phyloP scores from a whole-genome alignment of 92 coral and sea anemone genomes.

The Phenganax stokvisi region DNA sequence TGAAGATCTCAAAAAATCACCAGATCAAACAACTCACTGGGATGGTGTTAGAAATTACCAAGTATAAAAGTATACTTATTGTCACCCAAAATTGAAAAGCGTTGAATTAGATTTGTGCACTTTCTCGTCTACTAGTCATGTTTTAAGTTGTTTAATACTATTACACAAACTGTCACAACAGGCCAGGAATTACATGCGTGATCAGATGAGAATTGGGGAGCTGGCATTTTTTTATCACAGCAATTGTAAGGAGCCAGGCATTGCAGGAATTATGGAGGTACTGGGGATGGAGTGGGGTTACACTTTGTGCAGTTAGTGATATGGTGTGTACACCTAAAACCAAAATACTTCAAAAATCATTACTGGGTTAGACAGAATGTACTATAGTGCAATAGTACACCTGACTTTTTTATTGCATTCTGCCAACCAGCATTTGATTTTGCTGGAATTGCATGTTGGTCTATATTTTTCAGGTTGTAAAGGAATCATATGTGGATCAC shows the following conservation, averaged over 20 bases:
- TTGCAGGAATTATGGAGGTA: constrained; percentile 90
- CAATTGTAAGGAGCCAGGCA: constrained; percentile 90
- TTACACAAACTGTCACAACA: constrained; percentile 1
- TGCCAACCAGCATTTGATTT: not conserved
- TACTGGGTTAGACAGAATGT: no score
- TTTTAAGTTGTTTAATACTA: not conserved
- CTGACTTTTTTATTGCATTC: not conserved
- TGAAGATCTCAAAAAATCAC: constrained; percentile 84
- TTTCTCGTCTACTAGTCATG: not conserved
- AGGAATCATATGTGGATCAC: constrained; percentile 92
- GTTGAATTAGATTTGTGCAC: not conserved
- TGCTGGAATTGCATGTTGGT: not conserved
- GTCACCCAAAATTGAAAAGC: not conserved
- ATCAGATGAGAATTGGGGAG: constrained; percentile 90
- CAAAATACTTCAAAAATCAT: no score
- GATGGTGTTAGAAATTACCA: constrained; percentile 98
- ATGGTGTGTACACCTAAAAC: not conserved
- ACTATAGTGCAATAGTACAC: no score
- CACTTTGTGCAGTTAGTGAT: not conserved
- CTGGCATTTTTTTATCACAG: constrained; percentile 96
- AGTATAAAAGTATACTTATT: constrained; percentile 35
- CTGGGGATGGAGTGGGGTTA: not conserved
- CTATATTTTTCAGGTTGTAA: constrained; percentile 57
- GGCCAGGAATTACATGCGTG: constrained; percentile 99
- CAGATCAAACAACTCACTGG: constrained; percentile 90